Conservation (phyloP, 2,797 vertebrate species). For the Astyanax mexicanus region DNA sequence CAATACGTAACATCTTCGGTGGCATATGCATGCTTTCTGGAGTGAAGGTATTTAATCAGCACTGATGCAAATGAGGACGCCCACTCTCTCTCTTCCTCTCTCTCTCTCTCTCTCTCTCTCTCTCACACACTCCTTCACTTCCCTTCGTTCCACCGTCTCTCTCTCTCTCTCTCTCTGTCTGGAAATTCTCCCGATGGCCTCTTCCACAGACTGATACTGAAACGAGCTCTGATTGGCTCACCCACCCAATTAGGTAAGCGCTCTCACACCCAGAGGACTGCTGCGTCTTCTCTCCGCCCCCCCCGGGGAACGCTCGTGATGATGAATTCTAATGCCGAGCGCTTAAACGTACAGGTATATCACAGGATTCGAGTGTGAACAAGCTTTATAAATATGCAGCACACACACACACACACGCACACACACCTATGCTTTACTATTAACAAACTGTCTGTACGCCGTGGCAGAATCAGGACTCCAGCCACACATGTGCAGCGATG, state of each 20-base stretch:
- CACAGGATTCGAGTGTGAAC: neutral
- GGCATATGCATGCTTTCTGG: slow-evolving; percentile 3
- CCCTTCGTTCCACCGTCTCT: neutral
- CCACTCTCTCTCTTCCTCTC: slow-evolving; percentile 32
- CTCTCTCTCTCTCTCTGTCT: too few relatives aligned
- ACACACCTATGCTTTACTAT: neutral
- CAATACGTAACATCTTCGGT: neutral
- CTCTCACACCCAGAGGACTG: slow-evolving; percentile 6
- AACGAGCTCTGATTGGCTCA: slow-evolving; percentile 1
- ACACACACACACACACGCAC: too few relatives aligned
- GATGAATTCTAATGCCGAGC: slow-evolving; percentile 11
- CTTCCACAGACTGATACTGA: neutral
- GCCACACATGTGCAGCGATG: slow-evolving; percentile 31
- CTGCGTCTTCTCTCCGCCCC: neutral
- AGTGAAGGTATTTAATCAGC: slow-evolving; percentile 21
- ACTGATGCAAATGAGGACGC: slow-evolving; percentile 16
- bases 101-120: neutral
- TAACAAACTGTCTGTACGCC: slow-evolving; percentile 1
- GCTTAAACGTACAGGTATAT: slow-evolving; percentile 6
- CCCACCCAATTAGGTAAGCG: slow-evolving; percentile 13
- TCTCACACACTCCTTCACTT: neutral
- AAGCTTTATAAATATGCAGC: slow-evolving; percentile 4
- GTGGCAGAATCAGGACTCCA: slow-evolving; percentile 10
- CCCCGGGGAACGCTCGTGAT: neutral
- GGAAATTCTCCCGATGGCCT: neutral